These are phyloP conservation scores for Corydoras sp. DNA, from an alignment of 2,113 vertebrate genomes.

Conservation along the genomic window DNA sequence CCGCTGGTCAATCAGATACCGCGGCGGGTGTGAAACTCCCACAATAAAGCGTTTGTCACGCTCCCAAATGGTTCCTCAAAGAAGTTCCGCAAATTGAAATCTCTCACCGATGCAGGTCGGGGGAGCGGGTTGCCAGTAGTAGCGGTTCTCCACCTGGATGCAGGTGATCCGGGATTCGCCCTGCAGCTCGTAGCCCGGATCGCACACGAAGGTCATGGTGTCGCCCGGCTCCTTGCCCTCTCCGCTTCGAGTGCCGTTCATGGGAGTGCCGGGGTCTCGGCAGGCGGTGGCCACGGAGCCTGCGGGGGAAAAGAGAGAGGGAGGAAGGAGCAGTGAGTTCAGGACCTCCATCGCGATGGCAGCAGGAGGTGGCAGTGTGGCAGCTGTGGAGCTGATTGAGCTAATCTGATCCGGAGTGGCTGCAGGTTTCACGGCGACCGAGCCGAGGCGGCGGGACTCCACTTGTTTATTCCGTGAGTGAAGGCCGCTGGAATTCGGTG, in stretches of 20 bases:
- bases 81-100: conserved; percentile 17
- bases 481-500: too few species aligned
- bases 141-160: conserved; percentile 98
- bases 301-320: conserved; percentile 45
- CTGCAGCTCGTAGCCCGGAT: conserved; percentile 95
- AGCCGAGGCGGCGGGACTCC: too few species aligned
- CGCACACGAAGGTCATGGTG: conserved; percentile 90
- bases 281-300: conserved; percentile 92
- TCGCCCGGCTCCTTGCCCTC: conserved; percentile 94
- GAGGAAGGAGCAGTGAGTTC: too few species aligned
- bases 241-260: conserved; percentile 95
- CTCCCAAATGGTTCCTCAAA: not conserved
- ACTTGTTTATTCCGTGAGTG: too few species aligned
- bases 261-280: conserved; percentile 85
- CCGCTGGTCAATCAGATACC: too few species aligned
- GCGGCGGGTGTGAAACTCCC: conserved; percentile 36
- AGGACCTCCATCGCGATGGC: too few species aligned
- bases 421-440: too few species aligned
- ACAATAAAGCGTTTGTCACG: conserved; percentile 13
- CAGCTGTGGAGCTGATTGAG: not conserved
- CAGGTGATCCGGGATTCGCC: conserved; percentile 95
- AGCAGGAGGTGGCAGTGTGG: too few species aligned
- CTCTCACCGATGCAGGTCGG: conserved; percentile 93
- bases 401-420: too few species aligned
- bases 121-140: conserved; percentile 98